Percentiles rank a stretch among this genome's conserved stretches.
Conservation (phyloP, 2,888 invertebrate genomes). For the Ligdia adustata region DNA sequence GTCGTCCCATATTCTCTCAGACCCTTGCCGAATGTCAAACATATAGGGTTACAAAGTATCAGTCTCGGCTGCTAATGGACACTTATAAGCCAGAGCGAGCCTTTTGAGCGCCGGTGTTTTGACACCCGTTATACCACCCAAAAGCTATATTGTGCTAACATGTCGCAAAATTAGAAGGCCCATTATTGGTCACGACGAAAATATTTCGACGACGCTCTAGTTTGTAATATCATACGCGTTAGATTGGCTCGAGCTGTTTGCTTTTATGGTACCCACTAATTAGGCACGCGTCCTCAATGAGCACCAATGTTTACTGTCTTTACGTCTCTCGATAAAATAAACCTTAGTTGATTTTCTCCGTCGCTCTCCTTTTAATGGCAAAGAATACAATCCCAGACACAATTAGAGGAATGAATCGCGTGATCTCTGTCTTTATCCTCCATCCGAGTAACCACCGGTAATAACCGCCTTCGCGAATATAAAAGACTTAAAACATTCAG, state of each 20-base stretch:
- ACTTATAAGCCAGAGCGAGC: constrained; percentile 63
- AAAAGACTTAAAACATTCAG: constrained; percentile 55
- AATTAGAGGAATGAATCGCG: constrained; percentile 73
- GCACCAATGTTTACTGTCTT: constrained; percentile 33
- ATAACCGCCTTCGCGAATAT: constrained; percentile 58
- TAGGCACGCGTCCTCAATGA: constrained; percentile 21
- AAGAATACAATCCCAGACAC: constrained; percentile 42
- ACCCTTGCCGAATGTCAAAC: constrained; percentile 68
- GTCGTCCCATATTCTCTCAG: constrained; percentile 55
- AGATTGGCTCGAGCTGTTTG: constrained; percentile 19
- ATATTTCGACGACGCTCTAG: constrained; percentile 14
- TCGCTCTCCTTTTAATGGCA: constrained; percentile 16
- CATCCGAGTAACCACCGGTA: constrained; percentile 57
- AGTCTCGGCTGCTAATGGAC: constrained; percentile 73
- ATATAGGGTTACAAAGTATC: constrained; percentile 75
- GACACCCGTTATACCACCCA: constrained; percentile 58
- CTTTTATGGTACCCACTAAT: constrained; percentile 23
- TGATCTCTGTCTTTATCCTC: constrained; percentile 65
- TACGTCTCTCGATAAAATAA: constrained; percentile 20
- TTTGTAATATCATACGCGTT: constrained; percentile 22
- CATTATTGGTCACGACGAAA: constrained; percentile 24
- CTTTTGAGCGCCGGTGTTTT: constrained; percentile 59
- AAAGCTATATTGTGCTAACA: constrained; percentile 37
- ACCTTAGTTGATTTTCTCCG: constrained; percentile 19
- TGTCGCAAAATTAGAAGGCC: constrained; percentile 37